phyloP scores from a whole-genome alignment of 2,113 vertebrate species.

The Morone chrysops region DNA sequence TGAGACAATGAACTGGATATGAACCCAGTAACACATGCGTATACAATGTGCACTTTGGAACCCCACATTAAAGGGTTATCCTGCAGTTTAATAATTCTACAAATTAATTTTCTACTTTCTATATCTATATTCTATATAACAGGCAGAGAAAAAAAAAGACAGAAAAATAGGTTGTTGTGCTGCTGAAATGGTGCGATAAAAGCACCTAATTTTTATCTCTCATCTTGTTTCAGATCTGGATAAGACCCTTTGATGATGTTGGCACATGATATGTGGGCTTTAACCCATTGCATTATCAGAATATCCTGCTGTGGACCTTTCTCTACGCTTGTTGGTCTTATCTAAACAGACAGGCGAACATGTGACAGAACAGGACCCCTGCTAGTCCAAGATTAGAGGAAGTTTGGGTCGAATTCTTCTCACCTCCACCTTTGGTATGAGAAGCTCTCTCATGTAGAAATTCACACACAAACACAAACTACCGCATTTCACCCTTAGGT shows the following conservation, averaged over 20 bases:
- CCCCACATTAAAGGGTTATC: not conserved
- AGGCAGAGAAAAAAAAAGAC: not conserved
- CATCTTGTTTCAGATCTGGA: constrained; percentile 16
- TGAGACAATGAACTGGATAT: constrained; percentile 4
- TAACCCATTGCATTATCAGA: constrained; percentile 19
- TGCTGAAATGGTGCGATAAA: not conserved
- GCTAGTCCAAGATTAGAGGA: constrained; percentile 28
- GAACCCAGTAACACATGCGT: constrained; percentile 4
- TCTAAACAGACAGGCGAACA: constrained; percentile 59
- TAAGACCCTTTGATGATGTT: constrained; percentile 37
- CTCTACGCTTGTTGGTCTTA: constrained; percentile 28
- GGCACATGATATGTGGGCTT: constrained; percentile 8
- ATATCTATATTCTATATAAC: not conserved
- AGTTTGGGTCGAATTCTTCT: constrained; percentile 49
- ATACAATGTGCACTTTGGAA: not conserved
- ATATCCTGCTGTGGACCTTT: constrained; percentile 25
- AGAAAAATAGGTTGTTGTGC: not conserved
- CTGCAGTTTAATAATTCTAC: not conserved
- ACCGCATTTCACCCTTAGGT: not conserved
- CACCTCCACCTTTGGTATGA: constrained; percentile 34
- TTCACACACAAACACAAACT: not conserved
- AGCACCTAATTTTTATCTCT: not conserved
- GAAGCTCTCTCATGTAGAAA: constrained; percentile 38
- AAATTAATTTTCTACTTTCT: not conserved
- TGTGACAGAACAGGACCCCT: constrained; percentile 54